Base-by-base conservation (phyloP, 92 coral and sea anemone genomes). In the Anthopleura xanthogrammica region DNA sequence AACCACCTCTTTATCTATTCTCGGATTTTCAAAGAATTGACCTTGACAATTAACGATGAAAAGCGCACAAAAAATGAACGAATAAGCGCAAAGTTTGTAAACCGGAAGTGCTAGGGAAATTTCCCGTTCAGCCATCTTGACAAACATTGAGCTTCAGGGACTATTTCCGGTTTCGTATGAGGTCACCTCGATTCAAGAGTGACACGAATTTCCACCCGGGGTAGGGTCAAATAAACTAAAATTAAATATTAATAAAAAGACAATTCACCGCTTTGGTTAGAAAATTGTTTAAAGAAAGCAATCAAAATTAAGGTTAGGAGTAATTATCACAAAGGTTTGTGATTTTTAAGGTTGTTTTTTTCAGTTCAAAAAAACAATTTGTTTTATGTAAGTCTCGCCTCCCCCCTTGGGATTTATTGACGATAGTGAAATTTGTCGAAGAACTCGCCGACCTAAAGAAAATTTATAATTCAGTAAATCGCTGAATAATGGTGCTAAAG, bases 1-100 rank as follows among this genome's bases (percentile, higher is more conserved):
- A 41, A 83, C 79, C 41, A 82, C 88, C 57, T 91, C 88, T 19
- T 88, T 66, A 16, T 85, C 88, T 52, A 86, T 62, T 71, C 76
- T 77, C 48, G 89, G 90, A 41, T 79, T 72, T 50, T 62, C 52
- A 42, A 58, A 58, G 74, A 68, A 12, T 23, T 19, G 75, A 40
- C 11, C 0, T 22, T 7, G 17, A 17, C 29, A 58, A 41, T 17
- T 17, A 3, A 16, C 56, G 48, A 39, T 6, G 23, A 78, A 52
- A 52, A 78, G 8, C 71, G 41, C 39, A 19, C 52, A 41, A 41
- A 80, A 19, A 17, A 64, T 23, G 4, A 80, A 41, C 36, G 75
- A 41, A 58, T 19, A 80, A 80, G 57, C 74, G 20, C 66, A 20
- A 48, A 41, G 11, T 64, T 58, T 80, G 52, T 62, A 60, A 80